Percentiles rank a stretch among this genome's conserved stretches.
phyloP scores from a whole-genome alignment of 2,888 invertebrate species.

The Rotaria socialis region DNA sequence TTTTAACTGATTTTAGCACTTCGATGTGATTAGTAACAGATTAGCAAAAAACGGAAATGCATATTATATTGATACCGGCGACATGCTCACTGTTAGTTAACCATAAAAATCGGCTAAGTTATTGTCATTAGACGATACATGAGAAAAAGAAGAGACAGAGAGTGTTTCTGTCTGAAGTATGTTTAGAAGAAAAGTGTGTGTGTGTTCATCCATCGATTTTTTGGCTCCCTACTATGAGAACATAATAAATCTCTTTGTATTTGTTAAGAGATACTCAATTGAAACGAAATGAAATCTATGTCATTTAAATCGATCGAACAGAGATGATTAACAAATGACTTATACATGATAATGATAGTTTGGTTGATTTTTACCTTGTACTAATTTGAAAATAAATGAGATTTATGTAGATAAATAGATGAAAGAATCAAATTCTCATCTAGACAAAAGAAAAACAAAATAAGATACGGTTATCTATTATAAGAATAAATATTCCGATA shows the following conservation, averaged over 20 bases:
- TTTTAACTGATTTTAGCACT: background rate
- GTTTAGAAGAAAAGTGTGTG: background rate
- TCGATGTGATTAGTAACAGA: background rate
- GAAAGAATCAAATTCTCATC: constrained; percentile 2
- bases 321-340: background rate
- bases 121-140: background rate
- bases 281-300: background rate
- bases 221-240: background rate
- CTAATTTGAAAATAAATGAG: constrained; percentile 19
- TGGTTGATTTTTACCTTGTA: background rate
- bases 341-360: background rate
- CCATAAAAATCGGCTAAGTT: background rate
- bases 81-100: background rate
- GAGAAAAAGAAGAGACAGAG: background rate
- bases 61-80: background rate
- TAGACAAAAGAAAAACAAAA: background rate
- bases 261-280: constrained; percentile 10
- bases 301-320: background rate
- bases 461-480: background rate
- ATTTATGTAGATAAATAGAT: background rate
- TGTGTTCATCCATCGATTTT: background rate
- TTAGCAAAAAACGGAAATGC: background rate
- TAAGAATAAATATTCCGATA: background rate
- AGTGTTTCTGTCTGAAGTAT: constrained; percentile 15
- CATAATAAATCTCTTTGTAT: constrained; percentile 8